phyloP scores from a whole-genome alignment of 2,113 vertebrate species.

The Carlito syrichta region DNA sequence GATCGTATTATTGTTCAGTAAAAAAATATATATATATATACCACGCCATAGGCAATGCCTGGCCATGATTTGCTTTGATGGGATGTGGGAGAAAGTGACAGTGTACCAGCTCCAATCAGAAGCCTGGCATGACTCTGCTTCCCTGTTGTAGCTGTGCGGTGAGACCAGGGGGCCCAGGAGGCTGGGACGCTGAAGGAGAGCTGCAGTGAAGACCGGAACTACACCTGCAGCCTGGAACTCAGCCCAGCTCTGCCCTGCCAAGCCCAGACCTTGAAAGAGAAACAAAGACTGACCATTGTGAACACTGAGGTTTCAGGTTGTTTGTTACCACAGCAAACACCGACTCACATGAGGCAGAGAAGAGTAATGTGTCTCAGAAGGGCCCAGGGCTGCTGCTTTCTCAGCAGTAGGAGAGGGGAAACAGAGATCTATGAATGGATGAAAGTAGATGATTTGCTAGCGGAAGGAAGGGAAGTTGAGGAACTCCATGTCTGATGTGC shows the following conservation, averaged over 20 bases:
- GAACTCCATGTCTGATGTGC: not conserved
- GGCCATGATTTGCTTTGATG: not conserved
- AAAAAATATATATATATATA: no score
- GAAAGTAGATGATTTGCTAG: not conserved
- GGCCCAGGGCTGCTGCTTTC: not conserved
- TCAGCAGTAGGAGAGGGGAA: not conserved
- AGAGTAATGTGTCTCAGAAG: not conserved
- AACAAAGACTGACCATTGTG: no score
- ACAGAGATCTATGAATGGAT: not conserved
- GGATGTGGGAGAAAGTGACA: not conserved
- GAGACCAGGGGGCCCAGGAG: not conserved
- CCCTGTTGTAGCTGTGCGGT: not conserved
- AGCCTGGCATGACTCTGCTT: no score
- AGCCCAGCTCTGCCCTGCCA: not conserved
- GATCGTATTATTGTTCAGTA: no score
- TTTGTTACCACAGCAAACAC: not conserved
- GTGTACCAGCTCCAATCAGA: not conserved
- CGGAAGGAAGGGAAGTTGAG: not conserved
- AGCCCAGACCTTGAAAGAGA: not conserved
- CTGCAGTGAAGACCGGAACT: not conserved
- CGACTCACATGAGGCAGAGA: not conserved
- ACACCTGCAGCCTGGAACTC: not conserved
- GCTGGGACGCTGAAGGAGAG: not conserved
- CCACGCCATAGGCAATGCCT: not conserved
- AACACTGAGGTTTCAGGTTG: no score